Evolutionary conservation across 2,888 invertebrate genomes (phyloP), one percentile per base, ranked within the genome.

Genomic region (Himalopsyche kuldschensis): DNA sequence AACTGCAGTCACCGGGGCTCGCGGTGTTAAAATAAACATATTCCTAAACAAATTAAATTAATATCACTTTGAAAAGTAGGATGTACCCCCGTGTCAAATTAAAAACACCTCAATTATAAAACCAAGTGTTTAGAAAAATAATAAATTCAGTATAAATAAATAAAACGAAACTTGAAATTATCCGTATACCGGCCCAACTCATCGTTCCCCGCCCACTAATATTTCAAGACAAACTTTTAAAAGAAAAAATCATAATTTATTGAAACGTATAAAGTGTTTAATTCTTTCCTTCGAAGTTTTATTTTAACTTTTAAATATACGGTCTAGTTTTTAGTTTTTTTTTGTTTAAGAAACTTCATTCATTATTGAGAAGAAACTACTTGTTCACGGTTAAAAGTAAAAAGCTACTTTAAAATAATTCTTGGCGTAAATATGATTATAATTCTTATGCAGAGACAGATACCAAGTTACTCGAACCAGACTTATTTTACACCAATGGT

Each of bases 41-140:
- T 6, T 75, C 78, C 79, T 69, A 69, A 69, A 30, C 69, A 69
- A 27, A 69, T 55, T 55, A 55, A 55, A 55, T 55, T 55, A 55
- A 82, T 82, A 82, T 82, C 82, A 82, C 69, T 82, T 77, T 32
- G 41, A 78, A 82, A 79, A 81, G 83, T 80, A 81, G 84, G 80
- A 47, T 46, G 82, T 30, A 55, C 82, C 84, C 83, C 76, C 63
- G 55, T 81, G 84, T 86, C 86, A 85, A 84, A 82, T 83, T 85
- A 84, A 79, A 82, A 83, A 76, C 81, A 82, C 81, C 79, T 82
- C 32, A 79, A 47, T 69, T 82, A 48, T 63, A 63, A 77, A 46
- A 78, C 32, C 8, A 24, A 24, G 63, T 24, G 63, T 63, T 63
- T 31, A 76, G 35, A 76, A 41, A 31, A 76, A 35, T 35, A 76